Evolutionary conservation across 2,797 vertebrate species (phyloP).

Genomic region (Sebastes kiyomatsui): DNA sequence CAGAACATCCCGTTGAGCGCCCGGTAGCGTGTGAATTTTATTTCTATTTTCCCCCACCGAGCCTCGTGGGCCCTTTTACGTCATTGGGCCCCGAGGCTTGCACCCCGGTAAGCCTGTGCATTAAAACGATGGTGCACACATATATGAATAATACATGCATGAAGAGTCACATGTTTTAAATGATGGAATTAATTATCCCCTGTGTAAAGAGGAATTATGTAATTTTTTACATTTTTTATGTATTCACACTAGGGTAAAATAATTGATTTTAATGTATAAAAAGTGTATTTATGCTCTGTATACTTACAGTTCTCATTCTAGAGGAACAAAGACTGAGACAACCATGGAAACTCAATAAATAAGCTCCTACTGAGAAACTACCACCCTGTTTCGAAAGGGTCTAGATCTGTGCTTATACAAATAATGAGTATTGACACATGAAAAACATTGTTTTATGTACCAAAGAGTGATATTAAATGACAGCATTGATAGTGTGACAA

Average conservation of each 20-base stretch:
- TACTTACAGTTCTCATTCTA: neutral
- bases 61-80: neutral
- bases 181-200: neutral
- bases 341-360: neutral
- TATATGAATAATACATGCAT: neutral
- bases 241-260: neutral
- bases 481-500: neutral
- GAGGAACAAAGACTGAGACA: neutral
- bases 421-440: neutral
- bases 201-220: neutral
- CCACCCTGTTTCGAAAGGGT: neutral
- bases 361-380: neutral
- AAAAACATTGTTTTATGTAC: neutral
- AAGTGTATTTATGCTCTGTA: neutral
- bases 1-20: neutral
- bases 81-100: neutral
- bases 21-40: neutral
- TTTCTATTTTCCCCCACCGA: neutral
- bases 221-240: neutral
- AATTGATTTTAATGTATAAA: neutral
- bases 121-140: neutral
- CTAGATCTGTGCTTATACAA: neutral
- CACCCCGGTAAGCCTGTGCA: neutral
- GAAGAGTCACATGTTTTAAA: neutral
- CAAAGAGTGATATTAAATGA: neutral